Evolutionary conservation across 2,113 vertebrate species (phyloP).

Genomic region (Emydura subglobosa): DNA sequence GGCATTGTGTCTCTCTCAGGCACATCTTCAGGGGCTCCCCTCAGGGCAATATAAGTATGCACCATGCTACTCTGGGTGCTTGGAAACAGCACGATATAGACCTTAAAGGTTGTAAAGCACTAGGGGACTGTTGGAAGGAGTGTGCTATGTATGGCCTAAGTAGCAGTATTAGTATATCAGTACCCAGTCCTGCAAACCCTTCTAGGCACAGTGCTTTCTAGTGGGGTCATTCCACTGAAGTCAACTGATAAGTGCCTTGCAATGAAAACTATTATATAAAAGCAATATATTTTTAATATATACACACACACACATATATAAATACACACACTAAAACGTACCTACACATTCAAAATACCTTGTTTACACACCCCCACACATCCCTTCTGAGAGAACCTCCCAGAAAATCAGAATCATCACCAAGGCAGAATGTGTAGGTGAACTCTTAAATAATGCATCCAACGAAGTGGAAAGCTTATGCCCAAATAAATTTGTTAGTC

Average conservation of each 20-base stretch:
- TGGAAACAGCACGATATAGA: not conserved
- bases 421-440: not conserved
- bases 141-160: not conserved
- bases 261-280: not conserved
- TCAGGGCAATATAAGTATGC: not conserved
- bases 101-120: not conserved
- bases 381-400: not conserved
- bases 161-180: not conserved
- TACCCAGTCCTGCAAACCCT: not conserved
- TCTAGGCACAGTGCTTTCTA: not conserved
- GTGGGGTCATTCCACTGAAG: not conserved
- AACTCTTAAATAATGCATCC: no score
- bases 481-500: no score
- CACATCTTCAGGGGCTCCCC: not conserved
- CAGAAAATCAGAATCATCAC: not conserved
- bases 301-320: not conserved
- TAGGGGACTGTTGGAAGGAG: not conserved
- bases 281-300: not conserved
- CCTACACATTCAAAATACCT: not conserved
- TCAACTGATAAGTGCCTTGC: not conserved
- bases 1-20: not conserved
- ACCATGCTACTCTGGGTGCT: not conserved
- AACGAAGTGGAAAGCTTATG: no score
- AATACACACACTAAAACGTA: not conserved
- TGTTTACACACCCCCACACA: not conserved